Evolutionary conservation across 2,113 vertebrate genomes (phyloP), one percentile per base, ranked within the genome.

Genomic region (Isurus oxyrinchus): DNA sequence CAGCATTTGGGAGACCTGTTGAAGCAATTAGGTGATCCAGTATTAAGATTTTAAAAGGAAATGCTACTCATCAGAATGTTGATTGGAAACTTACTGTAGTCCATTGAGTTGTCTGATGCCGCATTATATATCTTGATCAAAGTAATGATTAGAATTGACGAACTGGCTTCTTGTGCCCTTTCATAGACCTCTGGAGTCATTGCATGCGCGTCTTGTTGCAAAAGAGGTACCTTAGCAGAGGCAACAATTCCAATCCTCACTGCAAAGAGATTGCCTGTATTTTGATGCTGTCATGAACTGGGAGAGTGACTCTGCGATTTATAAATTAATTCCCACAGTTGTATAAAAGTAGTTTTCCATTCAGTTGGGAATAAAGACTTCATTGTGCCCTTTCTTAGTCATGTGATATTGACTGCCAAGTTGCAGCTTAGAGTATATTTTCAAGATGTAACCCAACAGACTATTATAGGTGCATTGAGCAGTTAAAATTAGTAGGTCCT

Each of bases 311-410:
- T 44, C 25, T 69, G 40, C 14, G 19, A 63, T 94, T 72, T 72
- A 27, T 53, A 95, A 95, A 13, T 53, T 53, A 31, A 72, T 67
- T 95, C 94, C 94, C 94, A 72, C 21, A n/a, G 61, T 69, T 95
- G 35, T 72, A 31, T 49, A 69, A 69, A 95, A 55, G 94, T 76
- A 16, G 27, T 72, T 94, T 95, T 95, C 66, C 19, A 44, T 95
- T 95, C 94, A 55, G 40, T 49, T 95, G 94, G 40, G 44, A 76
- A 72, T 72, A 95, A 95, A 55, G 66, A 76, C 44, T 95, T 69
- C 67, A 95, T 95, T 95, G 67, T 95, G 66, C 66, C 66, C 27
- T 95, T 95, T 72, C 66, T 72, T 63, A 69, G 44, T 95, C 66
- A 2, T 40, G 31, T 76, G 67, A 76, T 72, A 55, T 53, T 95